Percentiles rank a stretch among this genome's conserved stretches.
Conservation (phyloP, 2,113 vertebrate species). For the Colossoma macropomum region DNA sequence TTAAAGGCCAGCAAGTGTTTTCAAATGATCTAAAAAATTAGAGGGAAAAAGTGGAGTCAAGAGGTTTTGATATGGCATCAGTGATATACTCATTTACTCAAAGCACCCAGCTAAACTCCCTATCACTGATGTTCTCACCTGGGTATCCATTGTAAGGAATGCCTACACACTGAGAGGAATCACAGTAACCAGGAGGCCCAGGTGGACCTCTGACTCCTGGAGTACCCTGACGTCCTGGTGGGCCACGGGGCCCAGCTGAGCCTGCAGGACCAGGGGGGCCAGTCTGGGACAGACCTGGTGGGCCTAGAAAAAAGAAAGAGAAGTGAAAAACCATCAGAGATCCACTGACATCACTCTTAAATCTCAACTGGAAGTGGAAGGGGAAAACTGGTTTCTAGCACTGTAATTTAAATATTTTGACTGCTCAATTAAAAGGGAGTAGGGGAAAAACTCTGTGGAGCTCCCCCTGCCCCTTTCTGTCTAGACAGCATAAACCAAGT, state of each 20-base stretch:
- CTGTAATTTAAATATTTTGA: conserved; percentile 75
- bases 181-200: conserved; percentile 94
- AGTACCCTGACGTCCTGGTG: conserved; percentile 90
- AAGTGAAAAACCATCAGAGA: conserved; percentile 30
- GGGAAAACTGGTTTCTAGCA: conserved; percentile 57
- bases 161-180: conserved; percentile 97
- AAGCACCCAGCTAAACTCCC: conserved; percentile 14
- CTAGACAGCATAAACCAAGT: conserved; percentile 78
- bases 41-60: too few species aligned
- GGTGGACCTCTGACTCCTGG: conserved; percentile 90
- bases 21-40: neutral
- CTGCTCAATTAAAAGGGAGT: conserved; percentile 74
- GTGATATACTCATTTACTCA: neutral
- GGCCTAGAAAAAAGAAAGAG: conserved; percentile 76
- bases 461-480: conserved; percentile 67
- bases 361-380: conserved; percentile 58
- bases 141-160: conserved; percentile 98
- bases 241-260: conserved; percentile 88
- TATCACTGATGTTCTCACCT: conserved; percentile 81
- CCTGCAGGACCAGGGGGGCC: conserved; percentile 91
- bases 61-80: conserved; percentile 1
- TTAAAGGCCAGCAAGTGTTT: neutral
- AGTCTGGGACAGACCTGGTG: conserved; percentile 90
- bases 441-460: conserved; percentile 54
- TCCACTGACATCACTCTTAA: conserved; percentile 66